Evolutionary conservation across 2,888 invertebrate species (phyloP).

Genomic region (Tipula vernalis): DNA sequence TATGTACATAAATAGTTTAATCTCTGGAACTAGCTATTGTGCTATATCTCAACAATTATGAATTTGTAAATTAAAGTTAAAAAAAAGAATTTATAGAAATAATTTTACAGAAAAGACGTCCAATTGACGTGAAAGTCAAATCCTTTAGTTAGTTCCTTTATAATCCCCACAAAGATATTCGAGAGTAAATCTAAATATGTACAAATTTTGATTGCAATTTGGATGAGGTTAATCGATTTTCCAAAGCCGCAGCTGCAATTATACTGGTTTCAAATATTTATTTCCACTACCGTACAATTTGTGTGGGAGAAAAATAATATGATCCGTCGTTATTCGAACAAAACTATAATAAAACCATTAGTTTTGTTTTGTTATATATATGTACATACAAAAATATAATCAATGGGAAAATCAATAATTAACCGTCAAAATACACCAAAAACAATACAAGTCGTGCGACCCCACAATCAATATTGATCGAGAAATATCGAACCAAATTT

Average conservation of each 20-base stretch:
- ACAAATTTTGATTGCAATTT: no score
- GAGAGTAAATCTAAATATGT: no score
- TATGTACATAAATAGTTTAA: no score
- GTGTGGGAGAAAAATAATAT: background rate
- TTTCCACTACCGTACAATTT: background rate
- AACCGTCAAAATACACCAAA: background rate
- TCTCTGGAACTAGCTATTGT: no score
- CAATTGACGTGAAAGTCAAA: no score
- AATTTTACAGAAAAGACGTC: no score
- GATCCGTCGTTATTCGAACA: background rate
- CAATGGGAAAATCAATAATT: background rate
- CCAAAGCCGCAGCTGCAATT: background rate
- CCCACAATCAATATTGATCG: background rate
- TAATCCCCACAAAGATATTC: no score
- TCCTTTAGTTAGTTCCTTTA: no score
- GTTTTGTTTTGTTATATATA: background rate
- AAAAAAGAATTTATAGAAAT: no score
- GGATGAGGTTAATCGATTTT: no score
- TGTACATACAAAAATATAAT: background rate
- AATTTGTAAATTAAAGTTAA: no score
- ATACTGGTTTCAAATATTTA: background rate
- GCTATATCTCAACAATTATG: no score
- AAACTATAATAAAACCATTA: background rate
- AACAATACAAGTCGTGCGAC: background rate
- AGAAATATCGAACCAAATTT: background rate